phyloP scores from a whole-genome alignment of 2,888 invertebrate genomes.

The Eucera pruinosa region DNA sequence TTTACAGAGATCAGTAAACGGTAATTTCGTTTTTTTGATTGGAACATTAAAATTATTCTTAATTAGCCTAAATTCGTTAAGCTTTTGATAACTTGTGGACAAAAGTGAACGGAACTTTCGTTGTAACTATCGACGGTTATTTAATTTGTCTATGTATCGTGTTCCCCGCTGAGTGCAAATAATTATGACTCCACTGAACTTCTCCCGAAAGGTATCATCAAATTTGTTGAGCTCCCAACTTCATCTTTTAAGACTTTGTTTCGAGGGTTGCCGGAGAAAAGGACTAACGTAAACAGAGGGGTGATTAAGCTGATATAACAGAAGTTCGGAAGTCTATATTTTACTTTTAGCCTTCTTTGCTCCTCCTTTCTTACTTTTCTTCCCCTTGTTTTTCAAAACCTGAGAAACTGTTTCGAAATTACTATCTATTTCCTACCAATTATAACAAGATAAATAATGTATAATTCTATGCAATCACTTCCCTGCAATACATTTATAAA shows the following conservation, averaged over 20 bases:
- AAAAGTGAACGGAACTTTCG: too few species aligned
- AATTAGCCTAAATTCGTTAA: too few species aligned
- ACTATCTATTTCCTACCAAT: not conserved
- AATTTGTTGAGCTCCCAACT: slow-evolving; percentile 65
- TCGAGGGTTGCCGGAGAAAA: slow-evolving; percentile 52
- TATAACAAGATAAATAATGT: too few species aligned
- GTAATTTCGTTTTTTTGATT: too few species aligned
- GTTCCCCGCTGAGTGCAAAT: not conserved
- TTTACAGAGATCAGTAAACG: too few species aligned
- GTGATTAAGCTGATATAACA: slow-evolving; percentile 71
- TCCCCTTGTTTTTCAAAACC: slow-evolving; percentile 8
- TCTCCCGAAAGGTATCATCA: slow-evolving; percentile 39
- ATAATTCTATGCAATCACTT: too few species aligned
- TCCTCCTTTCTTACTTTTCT: slow-evolving; percentile 57
- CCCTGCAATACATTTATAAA: too few species aligned
- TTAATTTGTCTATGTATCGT: not conserved
- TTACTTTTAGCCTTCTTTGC: slow-evolving; percentile 37
- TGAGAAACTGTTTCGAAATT: slow-evolving; percentile 6
- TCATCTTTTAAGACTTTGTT: slow-evolving; percentile 69
- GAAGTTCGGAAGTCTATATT: slow-evolving; percentile 50
- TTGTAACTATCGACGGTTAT: not conserved
- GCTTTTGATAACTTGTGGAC: too few species aligned
- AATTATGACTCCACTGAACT: slow-evolving; percentile 11
- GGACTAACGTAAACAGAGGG: slow-evolving; percentile 61
- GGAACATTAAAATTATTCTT: too few species aligned